phyloP scores from a whole-genome alignment of 1,140 invertebrate genomes.

The Drosophila grimshawi region DNA sequence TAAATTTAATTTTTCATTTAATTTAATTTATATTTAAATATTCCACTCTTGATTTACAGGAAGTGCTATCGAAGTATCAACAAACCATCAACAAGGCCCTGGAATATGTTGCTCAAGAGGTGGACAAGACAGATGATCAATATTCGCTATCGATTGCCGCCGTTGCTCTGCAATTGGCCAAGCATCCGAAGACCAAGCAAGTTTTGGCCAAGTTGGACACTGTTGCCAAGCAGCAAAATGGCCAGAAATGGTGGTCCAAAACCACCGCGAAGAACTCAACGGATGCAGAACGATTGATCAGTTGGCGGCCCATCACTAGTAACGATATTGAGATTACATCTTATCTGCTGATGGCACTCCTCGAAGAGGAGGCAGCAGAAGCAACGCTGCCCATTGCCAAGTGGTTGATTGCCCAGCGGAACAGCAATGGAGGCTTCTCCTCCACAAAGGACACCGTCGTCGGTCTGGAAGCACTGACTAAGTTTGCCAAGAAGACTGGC shows the following conservation, averaged over 20 bases:
- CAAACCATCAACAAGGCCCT: constrained; percentile 91
- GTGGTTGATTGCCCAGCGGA: constrained; percentile 91
- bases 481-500: constrained; percentile 85
- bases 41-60: constrained; percentile 29
- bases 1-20: too few relatives aligned
- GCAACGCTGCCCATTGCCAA: constrained; percentile 87
- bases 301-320: constrained; percentile 85
- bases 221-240: constrained; percentile 58
- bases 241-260: constrained; percentile 78
- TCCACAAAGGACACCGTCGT: constrained; percentile 90
- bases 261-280: constrained; percentile 63
- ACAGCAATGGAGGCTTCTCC: constrained; percentile 91
- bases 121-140: constrained; percentile 89
- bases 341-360: constrained; percentile 88
- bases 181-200: constrained; percentile 85
- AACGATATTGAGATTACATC: constrained; percentile 92
- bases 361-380: constrained; percentile 86
- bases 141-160: constrained; percentile 92
- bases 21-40: too few relatives aligned
- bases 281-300: constrained; percentile 1
- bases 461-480: constrained; percentile 88
- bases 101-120: constrained; percentile 91
- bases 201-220: constrained; percentile 61
- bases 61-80: constrained; percentile 85
- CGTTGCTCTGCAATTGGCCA: constrained; percentile 91